Conservation (phyloP, 2,113 vertebrate species). For the Festucalex cinctus region DNA sequence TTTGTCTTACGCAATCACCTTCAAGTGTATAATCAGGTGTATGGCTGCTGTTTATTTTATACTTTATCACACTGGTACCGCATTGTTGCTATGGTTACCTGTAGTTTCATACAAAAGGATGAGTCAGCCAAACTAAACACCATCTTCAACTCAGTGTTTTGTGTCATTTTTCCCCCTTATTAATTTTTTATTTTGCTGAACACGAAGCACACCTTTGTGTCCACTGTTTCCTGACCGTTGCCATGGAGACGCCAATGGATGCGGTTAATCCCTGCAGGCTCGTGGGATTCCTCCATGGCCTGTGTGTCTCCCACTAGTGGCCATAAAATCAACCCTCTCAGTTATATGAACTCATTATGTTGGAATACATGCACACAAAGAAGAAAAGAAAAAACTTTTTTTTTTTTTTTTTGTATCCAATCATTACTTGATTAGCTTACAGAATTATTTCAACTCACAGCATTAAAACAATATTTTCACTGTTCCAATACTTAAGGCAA, state of each 20-base stretch:
- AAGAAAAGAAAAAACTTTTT: too few relatives aligned
- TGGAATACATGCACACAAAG: too few relatives aligned
- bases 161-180: not conserved
- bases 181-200: not conserved
- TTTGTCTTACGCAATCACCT: not conserved
- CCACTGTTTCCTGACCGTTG: not conserved
- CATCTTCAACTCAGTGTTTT: not conserved
- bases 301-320: not conserved
- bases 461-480: not conserved
- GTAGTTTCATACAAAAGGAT: not conserved
- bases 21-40: not conserved
- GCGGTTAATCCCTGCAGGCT: not conserved
- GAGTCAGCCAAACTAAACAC: not conserved
- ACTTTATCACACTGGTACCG: not conserved
- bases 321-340: not conserved
- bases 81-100: slow-evolving; percentile 1
- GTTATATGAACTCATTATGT: not conserved
- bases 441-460: not conserved
- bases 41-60: not conserved
- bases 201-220: not conserved
- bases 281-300: not conserved
- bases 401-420: too few relatives aligned
- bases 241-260: not conserved
- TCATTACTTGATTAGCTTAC: too few relatives aligned
- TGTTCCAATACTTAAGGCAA: slow-evolving; percentile 2